Base-by-base conservation (phyloP, 1,140 invertebrate species). In the Caerostris darwini region DNA sequence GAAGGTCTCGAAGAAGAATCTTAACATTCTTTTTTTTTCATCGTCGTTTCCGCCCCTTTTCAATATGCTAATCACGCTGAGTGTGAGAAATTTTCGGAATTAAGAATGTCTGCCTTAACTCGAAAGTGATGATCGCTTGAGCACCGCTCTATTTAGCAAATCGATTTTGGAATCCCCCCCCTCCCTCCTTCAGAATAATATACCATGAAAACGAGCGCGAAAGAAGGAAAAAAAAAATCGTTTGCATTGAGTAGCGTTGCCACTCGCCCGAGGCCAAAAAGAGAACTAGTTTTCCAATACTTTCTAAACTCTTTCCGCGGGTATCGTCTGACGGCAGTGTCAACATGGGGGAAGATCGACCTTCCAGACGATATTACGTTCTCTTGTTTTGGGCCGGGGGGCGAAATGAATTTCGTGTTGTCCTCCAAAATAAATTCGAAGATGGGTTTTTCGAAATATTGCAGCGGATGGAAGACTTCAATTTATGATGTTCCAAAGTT, bases 161-260 rank as follows among this genome's bases (percentile, higher is more conserved):
- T 77, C 71, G 71, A 77, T 77, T 77, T 77, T 77, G 10, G 71
- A 19, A 77, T 50, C 53, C 53, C 53, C 71, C 14, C 34, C 4
- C 10, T 34, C 8, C 50, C 50, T 17, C 50, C 71, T 5, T 12
- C 5, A 12, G 19, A 77, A 77, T 77, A 77, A 77, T 77, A 77
- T 77, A 34, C 50, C 34, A 53, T n/a, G 10, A 8, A 50, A 34
- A 34, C 34, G 34, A 34, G 34, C 34, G 34, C 34, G 34, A 34
- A 34, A 8, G 8, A 7, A 19, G 34, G 7, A 77, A 77, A 77
- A 14, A 77, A 53, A 77, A 77, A 77, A 77, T 77, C 71, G 34
- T 77, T 77, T 77, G 71, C 71, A 77, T 77, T 77, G 71, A 77
- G 71, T 12, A 77, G 71, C 71, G 71, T 77, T 77, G 71, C 71